Evolutionary conservation across 2,113 vertebrate species (phyloP).

Genomic region (Cercopithecus mona): DNA sequence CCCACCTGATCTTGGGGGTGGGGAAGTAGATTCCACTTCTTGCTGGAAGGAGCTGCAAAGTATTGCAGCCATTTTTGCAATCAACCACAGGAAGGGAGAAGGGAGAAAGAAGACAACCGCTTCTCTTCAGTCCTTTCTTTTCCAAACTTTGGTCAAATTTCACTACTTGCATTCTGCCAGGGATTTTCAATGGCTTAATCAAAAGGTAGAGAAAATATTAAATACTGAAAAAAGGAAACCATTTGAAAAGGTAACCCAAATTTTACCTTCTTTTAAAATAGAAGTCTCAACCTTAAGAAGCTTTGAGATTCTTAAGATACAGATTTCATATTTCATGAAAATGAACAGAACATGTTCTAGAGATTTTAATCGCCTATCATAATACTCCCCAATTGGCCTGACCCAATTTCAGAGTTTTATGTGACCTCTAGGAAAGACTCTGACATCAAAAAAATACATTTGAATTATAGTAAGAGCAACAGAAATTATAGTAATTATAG

Average conservation of each 20-base stretch:
- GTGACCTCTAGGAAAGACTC: neutral
- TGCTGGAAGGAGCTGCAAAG: neutral
- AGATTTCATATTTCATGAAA: neutral
- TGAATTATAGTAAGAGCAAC: neutral
- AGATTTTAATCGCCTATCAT: neutral
- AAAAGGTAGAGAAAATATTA: neutral
- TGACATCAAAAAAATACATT: neutral
- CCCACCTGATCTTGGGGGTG: neutral
- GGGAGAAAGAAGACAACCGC: neutral
- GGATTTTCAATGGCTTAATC: constrained; percentile 9
- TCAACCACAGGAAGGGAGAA: neutral
- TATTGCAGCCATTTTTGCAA: neutral
- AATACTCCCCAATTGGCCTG: neutral
- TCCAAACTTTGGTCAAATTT: neutral
- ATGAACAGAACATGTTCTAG: constrained; percentile 30
- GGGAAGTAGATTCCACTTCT: neutral
- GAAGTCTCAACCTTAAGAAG: neutral
- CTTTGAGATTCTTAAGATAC: constrained; percentile 26
- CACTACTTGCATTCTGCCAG: neutral
- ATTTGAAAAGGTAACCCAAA: neutral
- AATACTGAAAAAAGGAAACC: constrained; percentile 7
- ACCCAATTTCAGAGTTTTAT: neutral
- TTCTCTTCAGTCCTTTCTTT: neutral
- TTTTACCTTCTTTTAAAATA: neutral
- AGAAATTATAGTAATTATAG: neutral